Base-by-base conservation (phyloP, 2,888 invertebrate genomes). In the Dinocampus coccinellae region DNA sequence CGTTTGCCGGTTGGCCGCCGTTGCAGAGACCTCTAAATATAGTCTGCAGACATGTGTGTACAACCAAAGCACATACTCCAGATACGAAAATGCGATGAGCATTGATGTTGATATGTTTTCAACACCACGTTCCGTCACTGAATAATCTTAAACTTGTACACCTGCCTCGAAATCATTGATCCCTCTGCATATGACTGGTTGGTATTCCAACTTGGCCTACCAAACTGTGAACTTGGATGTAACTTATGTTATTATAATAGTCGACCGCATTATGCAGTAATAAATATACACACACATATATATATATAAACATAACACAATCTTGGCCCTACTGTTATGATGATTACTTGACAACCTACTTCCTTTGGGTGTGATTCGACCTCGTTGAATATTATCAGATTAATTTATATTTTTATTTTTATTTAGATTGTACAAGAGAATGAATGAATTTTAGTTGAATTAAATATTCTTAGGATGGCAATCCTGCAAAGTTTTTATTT, bases 11-110 rank as follows among this genome's bases (percentile, higher is more conserved):
- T 63, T 72, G 62, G 67, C 62, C 81, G 75, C 77, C 78, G 77
- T 79, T 80, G 79, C 76, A 79, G 80, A 77, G 74, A 71, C 69
- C 70, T 78, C 84, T 84, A 84, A 84, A 84, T 84, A 84, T 85
- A 85, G 76, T 76, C 72, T 76, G 71, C 57, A 42, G 61, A 42
- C 39, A 42, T 70, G 53, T 36, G 42, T 29, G 39, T 47, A 47
- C 16, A 47, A 47, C 42, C 47, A 47, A 20, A 70, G 76, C 79
- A 77, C 81, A 81, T 78, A 82, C 80, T 80, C 80, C 79, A 79
- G 80, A 82, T 81, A 81, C 81, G 74, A 82, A 67, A 80, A 81
- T 77, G 72, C 73, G 79, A 80, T 77, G 26, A 10, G 69, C 73
- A 74, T 65, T 62, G 34, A 71, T 69, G 70, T 66, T 65, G 75